Percentiles rank a stretch among this genome's conserved stretches.
phyloP scores from a whole-genome alignment of 2,113 vertebrate genomes.

The Pygoscelis adeliae region DNA sequence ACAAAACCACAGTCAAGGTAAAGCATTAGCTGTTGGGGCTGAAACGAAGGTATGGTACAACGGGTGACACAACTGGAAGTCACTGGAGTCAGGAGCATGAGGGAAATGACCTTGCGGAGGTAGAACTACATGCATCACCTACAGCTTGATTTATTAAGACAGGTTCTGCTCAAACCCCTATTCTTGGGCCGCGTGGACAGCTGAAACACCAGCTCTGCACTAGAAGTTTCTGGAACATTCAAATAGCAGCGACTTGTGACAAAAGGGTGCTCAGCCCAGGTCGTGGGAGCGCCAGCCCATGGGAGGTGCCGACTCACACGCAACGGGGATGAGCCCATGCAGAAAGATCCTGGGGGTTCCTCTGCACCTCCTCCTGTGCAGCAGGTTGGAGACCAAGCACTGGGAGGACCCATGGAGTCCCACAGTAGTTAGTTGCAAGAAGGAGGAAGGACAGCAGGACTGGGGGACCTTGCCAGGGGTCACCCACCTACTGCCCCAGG shows the following conservation, averaged over 20 bases:
- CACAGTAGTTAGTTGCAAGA: not conserved
- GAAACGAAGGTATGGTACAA: not conserved
- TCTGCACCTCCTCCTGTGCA: not conserved
- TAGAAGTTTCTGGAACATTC: slow-evolving; percentile 56
- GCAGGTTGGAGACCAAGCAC: not conserved
- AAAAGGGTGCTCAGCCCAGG: not conserved
- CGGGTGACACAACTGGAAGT: not conserved
- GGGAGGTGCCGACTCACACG: accelerated
- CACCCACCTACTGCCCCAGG: not conserved
- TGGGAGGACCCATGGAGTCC: not conserved
- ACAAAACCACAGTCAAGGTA: not conserved
- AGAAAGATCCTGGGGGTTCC: not conserved
- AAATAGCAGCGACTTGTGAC: not conserved
- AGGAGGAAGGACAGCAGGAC: not conserved
- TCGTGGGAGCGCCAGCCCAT: not conserved
- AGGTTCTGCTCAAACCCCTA: not conserved
- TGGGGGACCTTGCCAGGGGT: not conserved
- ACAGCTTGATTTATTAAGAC: not conserved
- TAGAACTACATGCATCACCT: not conserved
- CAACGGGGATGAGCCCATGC: accelerated
- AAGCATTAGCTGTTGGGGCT: not conserved
- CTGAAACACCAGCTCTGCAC: not conserved
- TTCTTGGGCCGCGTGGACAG: accelerated
- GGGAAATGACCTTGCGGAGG: not conserved
- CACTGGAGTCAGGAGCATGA: not conserved